Base-by-base conservation (phyloP, 2,113 vertebrate genomes). In the Verasper variegatus region DNA sequence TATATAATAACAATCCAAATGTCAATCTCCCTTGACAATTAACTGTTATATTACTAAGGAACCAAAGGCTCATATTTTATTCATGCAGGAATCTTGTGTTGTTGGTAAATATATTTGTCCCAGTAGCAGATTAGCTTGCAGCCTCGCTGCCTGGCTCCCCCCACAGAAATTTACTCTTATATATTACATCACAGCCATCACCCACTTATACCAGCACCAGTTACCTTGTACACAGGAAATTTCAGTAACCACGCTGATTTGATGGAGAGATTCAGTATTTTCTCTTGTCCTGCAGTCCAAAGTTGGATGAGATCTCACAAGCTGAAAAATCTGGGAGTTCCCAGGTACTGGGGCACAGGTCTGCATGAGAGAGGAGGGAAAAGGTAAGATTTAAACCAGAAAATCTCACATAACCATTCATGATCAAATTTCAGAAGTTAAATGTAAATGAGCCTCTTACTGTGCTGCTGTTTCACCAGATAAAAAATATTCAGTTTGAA, bases 271-370 rank as follows among this genome's bases (percentile, higher is more conserved):
- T 10, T 67, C 0, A 3, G 5, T 3, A 2, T 42, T 62, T 66
- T 2, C 12, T 64, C 26, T 76, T 42, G 18, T 68, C 18, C 14
- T 88, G 58, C 81, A 99, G 98, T 99, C 95, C 92, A 95, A 78
- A 94, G 91, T 71, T 99, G 97, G 98, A 96, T 95, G 82, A 96
- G 91, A 81, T 91, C 96, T 26, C 95, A 84, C 87, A 97, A 97
- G 81, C 47, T 96, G 86, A 97, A 97, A 73, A 94, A 94, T 80
- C 89, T 99, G 87, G 98, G 98, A 72, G 96, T 98, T 68, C 97
- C 97, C 58, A 95, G 94, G 84, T 99, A 97, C 31, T 99, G 97
- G 97, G 97, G 96, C 60, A 97, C 97, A 78, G 98, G 98, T 66
- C 95, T 97, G 68, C 97, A 99, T 75, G 94, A 95, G 81, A 96